Conservation (phyloP, 1,140 invertebrate species). For the Muscidifurax raptorellus region DNA sequence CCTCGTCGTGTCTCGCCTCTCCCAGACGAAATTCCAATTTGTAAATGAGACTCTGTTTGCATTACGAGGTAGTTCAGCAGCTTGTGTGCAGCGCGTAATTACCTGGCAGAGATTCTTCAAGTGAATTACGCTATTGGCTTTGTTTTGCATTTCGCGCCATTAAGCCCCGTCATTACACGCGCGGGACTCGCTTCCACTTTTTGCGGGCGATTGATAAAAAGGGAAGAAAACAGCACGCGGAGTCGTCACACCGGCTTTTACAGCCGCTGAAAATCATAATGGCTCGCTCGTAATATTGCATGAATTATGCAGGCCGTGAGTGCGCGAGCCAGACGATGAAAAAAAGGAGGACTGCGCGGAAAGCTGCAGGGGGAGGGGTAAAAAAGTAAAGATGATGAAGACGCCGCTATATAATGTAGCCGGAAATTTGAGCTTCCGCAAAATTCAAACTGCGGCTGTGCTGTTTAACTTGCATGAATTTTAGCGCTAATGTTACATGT, state of each 20-base stretch:
- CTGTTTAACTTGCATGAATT: constrained; percentile 24
- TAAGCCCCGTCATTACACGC: constrained; percentile 34
- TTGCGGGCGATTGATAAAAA: not conserved
- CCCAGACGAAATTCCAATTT: constrained; percentile 12
- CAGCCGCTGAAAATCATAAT: constrained; percentile 55
- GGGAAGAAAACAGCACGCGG: constrained; percentile 41
- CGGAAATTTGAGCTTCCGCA: constrained; percentile 35
- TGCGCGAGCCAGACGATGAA: constrained; percentile 53
- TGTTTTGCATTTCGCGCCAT: not conserved
- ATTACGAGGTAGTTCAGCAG: not conserved
- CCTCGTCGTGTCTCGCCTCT: constrained; percentile 5
- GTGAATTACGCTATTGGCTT: not conserved
- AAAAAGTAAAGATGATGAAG: constrained; percentile 27
- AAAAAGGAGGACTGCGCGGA: constrained; percentile 51
- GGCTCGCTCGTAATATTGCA: constrained; percentile 55
- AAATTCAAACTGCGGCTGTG: not conserved
- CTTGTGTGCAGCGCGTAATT: not conserved
- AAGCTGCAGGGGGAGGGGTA: constrained; percentile 44
- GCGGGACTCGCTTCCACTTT: not conserved
- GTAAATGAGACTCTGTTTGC: constrained; percentile 27
- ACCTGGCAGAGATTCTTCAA: too few species aligned
- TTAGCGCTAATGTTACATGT: constrained; percentile 2
- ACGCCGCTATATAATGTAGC: constrained; percentile 38
- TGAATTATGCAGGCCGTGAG: constrained; percentile 58
- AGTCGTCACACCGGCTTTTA: not conserved